phyloP scores from a whole-genome alignment of 2,888 invertebrate genomes.

The Neocrepidodera transversa region DNA sequence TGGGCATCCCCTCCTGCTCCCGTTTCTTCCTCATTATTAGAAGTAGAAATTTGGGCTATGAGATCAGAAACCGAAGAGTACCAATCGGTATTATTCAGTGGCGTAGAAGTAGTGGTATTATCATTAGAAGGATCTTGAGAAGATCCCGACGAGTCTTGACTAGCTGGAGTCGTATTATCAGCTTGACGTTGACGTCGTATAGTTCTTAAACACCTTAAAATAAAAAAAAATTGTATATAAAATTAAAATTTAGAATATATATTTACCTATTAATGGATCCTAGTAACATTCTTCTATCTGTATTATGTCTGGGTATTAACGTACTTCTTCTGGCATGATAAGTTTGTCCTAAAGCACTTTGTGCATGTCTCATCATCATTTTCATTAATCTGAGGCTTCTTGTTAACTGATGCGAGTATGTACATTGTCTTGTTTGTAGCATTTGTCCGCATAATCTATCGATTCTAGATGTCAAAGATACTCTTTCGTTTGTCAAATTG shows the following conservation, averaged over 20 bases:
- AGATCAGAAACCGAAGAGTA: constrained; percentile 25
- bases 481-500: constrained; percentile 55
- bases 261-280: constrained; percentile 44
- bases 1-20: background rate
- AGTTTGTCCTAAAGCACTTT: constrained; percentile 52
- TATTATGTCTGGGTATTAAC: constrained; percentile 48
- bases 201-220: constrained; percentile 41
- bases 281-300: constrained; percentile 47
- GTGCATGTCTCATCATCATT: constrained; percentile 53
- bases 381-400: constrained; percentile 54
- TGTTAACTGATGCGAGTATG: constrained; percentile 52
- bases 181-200: constrained; percentile 35
- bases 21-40: constrained; percentile 21
- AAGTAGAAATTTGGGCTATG: constrained; percentile 30
- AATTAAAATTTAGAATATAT: background rate
- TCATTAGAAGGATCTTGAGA: background rate
- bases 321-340: constrained; percentile 53
- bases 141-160: constrained; percentile 5
- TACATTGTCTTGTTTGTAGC: constrained; percentile 46
- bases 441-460: constrained; percentile 56
- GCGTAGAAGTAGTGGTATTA: background rate
- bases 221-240: background rate
- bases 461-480: constrained; percentile 53
- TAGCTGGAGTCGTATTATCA: constrained; percentile 1
- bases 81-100: constrained; percentile 21